phyloP scores from a whole-genome alignment of 2,888 invertebrate genomes.

The Aphidoletes aphidimyza region DNA sequence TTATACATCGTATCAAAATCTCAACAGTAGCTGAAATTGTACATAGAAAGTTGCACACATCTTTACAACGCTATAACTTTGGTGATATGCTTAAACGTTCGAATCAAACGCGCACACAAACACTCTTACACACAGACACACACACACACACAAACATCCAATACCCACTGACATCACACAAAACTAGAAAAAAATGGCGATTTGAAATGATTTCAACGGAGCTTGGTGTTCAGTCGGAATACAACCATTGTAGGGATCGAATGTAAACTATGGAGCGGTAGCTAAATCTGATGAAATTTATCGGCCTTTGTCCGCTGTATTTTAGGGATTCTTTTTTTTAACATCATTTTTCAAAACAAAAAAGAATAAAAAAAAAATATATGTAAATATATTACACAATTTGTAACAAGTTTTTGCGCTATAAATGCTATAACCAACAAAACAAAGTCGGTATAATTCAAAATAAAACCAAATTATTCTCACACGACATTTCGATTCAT shows the following conservation, averaged over 20 bases:
- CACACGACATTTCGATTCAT: conserved; percentile 15
- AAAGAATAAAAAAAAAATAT: conserved; percentile 42
- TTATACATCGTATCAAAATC: too few relatives aligned
- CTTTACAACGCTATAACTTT: too few relatives aligned
- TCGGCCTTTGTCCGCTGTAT: conserved; percentile 69
- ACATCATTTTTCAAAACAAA: conserved; percentile 64
- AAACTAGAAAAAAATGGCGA: conserved; percentile 54
- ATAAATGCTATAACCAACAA: conserved; percentile 31
- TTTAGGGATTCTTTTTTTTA: conserved; percentile 73
- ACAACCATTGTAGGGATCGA: conserved; percentile 64
- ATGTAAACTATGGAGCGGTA: conserved; percentile 66
- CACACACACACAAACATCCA: not conserved
- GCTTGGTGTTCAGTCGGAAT: conserved; percentile 63
- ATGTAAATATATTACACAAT: conserved; percentile 19
- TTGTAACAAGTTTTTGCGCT: conserved; percentile 32
- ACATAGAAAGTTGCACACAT: not conserved
- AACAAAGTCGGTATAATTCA: conserved; percentile 26
- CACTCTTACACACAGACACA: not conserved
- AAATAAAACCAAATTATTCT: not conserved
- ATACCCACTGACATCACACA: not conserved
- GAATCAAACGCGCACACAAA: not conserved
- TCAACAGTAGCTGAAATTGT: too few relatives aligned
- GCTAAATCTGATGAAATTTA: conserved; percentile 64
- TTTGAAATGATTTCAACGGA: not conserved
- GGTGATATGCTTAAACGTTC: too few relatives aligned